Evolutionary conservation across 2,797 vertebrate genomes (phyloP), one percentile per base, ranked within the genome.

Genomic region (Cyprinodon diabolis): DNA sequence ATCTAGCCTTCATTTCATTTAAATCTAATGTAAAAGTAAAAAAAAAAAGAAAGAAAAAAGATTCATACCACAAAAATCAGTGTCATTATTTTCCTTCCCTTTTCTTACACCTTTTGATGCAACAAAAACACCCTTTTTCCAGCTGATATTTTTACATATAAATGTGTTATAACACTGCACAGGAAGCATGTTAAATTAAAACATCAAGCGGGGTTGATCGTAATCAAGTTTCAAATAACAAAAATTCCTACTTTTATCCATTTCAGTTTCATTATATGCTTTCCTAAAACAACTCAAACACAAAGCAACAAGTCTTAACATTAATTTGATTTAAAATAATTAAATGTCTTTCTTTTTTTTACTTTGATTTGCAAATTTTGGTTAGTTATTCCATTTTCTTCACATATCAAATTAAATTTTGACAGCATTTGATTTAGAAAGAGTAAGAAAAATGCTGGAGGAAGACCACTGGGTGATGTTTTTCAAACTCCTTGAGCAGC

Each of bases 401-500:
- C 30, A 57, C 57, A 12, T 15, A 8, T 58, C 2, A 77, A 13
- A 49, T 43, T 15, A 48, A 0, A 66, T 35, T n/a, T 43, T 37
- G 56, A 51, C 52, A 19, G 6, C 13, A 19, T 25, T 66, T 37
- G 54, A 57, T 35, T 89, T 91, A 94, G 84, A 92, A 89, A 43
- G 83, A 89, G 72, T 86, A 88, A 55, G 87, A 87, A 48, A 94
- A 89, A 84, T 93, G 86, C 82, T 94, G 91, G 55, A 91, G 83
- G 74, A 96, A 94, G 66, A 93, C 89, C 56, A 93, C 87, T 0
- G 95, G 95, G 82, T 97, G 96, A 71, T 97, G 92, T 79, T 96
- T 97, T 87, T 84, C 86, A 76, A 97, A 95, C 83, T 96, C 95
- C 82, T 95, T 97, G 72, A 96, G 89, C 71, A 97, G 84, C 86